These are phyloP conservation scores for Brienomyrus longianalis DNA, from an alignment of 2,113 vertebrate species.

Conservation along the genomic window DNA sequence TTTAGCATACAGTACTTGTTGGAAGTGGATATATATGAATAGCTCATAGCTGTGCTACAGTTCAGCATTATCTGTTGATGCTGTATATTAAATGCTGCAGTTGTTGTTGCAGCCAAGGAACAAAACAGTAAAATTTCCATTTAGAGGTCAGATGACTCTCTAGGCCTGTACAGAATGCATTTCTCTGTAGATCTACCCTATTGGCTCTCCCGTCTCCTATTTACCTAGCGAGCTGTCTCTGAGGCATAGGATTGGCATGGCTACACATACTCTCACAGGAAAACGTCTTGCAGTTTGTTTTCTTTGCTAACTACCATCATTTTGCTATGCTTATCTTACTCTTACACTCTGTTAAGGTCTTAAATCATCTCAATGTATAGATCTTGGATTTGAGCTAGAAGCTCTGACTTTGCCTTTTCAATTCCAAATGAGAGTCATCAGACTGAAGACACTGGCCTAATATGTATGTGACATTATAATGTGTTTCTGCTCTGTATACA, in stretches of 20 bases:
- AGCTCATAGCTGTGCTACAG: not conserved
- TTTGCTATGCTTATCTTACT: not conserved
- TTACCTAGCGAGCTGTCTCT: conserved; percentile 4
- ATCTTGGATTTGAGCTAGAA: not conserved
- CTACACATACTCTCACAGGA: not conserved
- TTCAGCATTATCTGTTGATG: not conserved
- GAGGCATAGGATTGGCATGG: conserved; percentile 10
- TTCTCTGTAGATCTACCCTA: not conserved
- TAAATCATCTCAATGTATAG: not conserved
- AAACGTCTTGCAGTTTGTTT: not conserved
- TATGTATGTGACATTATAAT: not conserved
- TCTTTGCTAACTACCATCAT: not conserved
- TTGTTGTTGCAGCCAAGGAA: not conserved
- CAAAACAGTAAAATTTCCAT: not conserved
- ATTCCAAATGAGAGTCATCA: not conserved
- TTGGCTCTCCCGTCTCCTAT: conserved; percentile 9
- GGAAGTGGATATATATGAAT: not conserved
- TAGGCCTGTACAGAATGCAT: not conserved
- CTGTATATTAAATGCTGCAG: not conserved
- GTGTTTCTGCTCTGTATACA: not conserved
- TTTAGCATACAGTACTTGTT: not conserved
- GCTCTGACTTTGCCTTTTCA: not conserved
- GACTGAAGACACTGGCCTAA: not conserved
- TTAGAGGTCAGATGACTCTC: not conserved
- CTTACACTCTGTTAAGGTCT: not conserved